These are phyloP conservation scores for Palythoa grandis DNA, from an alignment of 92 coral and sea anemone genomes.

Conservation along the genomic window DNA sequence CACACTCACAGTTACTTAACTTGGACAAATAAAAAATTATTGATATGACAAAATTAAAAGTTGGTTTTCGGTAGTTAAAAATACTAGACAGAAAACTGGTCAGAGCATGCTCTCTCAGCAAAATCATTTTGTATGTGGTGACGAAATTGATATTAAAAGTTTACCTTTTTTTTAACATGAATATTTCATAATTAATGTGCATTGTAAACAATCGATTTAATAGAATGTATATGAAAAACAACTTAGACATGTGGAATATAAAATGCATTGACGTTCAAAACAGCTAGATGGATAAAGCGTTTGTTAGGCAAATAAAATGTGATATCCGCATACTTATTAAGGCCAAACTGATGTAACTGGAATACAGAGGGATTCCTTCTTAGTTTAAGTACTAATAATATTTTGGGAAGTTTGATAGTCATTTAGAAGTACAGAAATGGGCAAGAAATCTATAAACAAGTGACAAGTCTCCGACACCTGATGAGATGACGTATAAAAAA, in stretches of 20 bases:
- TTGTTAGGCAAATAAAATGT: not conserved
- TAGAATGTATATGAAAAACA: slow-evolving; percentile 3
- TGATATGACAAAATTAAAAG: too few relatives aligned
- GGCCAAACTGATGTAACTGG: not conserved
- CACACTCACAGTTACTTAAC: not conserved
- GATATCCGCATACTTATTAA: not conserved
- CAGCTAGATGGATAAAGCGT: not conserved
- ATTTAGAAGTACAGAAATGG: not conserved
- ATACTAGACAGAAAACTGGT: not conserved
- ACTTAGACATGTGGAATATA: not conserved
- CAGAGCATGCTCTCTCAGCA: not conserved
- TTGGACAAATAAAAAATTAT: not conserved
- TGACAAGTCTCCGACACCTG: not conserved
- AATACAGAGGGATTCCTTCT: not conserved
- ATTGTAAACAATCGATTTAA: not conserved
- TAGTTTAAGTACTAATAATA: not conserved
- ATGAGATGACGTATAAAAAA: not conserved
- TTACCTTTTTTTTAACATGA: not conserved
- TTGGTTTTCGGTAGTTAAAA: not conserved
- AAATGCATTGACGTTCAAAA: not conserved
- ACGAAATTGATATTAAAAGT: too few relatives aligned
- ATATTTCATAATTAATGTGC: not conserved
- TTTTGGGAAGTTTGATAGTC: not conserved
- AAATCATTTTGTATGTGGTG: not conserved
- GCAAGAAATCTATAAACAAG: not conserved